Evolutionary conservation across 2,888 invertebrate genomes (phyloP).

Genomic region (Drosophila affinis): DNA sequence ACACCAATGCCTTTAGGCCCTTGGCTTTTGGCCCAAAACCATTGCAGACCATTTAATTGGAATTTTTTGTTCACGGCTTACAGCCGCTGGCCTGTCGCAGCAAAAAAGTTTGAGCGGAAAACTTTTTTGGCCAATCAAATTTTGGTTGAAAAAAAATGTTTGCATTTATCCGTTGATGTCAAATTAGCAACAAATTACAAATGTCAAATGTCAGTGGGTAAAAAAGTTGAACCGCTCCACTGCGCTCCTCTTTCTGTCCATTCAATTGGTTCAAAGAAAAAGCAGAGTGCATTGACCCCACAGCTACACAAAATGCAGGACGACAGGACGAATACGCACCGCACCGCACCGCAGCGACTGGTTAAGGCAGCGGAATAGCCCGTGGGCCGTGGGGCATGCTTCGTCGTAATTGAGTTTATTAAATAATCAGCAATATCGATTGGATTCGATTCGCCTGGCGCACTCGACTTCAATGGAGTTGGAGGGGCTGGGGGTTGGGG

Average conservation of each 20-base stretch:
- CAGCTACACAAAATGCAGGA: constrained; percentile 1
- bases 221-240: constrained; percentile 39
- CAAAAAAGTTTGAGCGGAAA: constrained; percentile 7
- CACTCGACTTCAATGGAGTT: constrained; percentile 25
- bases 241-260: background rate
- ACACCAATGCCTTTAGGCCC: constrained; percentile 6
- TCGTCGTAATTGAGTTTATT: constrained; percentile 71
- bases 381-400: constrained; percentile 32
- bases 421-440: constrained; percentile 80
- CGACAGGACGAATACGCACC: constrained; percentile 17
- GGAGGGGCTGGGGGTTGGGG: background rate
- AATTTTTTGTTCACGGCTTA: background rate
- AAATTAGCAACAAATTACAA: constrained; percentile 73
- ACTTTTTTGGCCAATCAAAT: constrained; percentile 18
- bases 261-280: constrained; percentile 37
- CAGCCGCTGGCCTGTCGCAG: background rate
- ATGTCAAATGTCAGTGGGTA: constrained; percentile 69
- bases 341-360: constrained; percentile 32
- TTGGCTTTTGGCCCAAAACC: background rate
- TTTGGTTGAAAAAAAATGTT: constrained; percentile 3
- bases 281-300: constrained; percentile 57
- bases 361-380: constrained; percentile 1
- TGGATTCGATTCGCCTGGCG: constrained; percentile 34
- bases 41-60: constrained; percentile 5
- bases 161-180: constrained; percentile 49